Base-by-base conservation (phyloP, 2,888 invertebrate species). In the Stenodera caucasica region DNA sequence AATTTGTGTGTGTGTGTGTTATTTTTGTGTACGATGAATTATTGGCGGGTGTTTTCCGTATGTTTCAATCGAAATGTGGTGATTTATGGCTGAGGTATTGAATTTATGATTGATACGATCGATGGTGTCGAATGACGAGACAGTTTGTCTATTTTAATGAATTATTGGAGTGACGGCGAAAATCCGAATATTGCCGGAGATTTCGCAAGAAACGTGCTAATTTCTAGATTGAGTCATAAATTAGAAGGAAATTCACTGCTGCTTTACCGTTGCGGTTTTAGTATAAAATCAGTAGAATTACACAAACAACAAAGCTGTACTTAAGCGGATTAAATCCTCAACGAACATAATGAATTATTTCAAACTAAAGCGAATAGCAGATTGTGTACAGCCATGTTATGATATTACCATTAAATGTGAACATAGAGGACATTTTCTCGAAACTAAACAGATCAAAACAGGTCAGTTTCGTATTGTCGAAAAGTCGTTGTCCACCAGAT, bases 291-390 rank as follows among this genome's bases (percentile, higher is more conserved):
- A 33, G 45, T 37, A 45, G 56, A 57, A 61, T 61, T 57, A 61
- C 60, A 55, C 57, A 55, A 56, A 52, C 52, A 32, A 52, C 52
- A 52, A 52, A 52, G 52, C 52, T 21, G 21, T 51, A 59, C 60
- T 60, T 60, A 56, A 55, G 55, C 50, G 51, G 55, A 59, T 55
- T 52, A 56, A n/a, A 30, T 53, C 30, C 53, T 55, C 60, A 40
- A 53, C 53, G 53, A 53, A 53, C 53, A 45, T 56, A 55, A 56
- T 60, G 60, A 60, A 60, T 60, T 60, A 60, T 60, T 59, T 59
- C 33, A 9, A 55, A 37, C 33, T 50, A 23, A 45, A 60, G 45
- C 21, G 45, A 60, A 60, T 55, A 49, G 29, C 37, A 51, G 52
- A 52, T 60, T 45, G 60, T 33, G n/a, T n/a, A 35, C 35, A 56